Percentiles rank a stretch among this genome's conserved stretches.
Evolutionary conservation across 2,113 vertebrate species (phyloP).

Genomic region (Gobius niger): DNA sequence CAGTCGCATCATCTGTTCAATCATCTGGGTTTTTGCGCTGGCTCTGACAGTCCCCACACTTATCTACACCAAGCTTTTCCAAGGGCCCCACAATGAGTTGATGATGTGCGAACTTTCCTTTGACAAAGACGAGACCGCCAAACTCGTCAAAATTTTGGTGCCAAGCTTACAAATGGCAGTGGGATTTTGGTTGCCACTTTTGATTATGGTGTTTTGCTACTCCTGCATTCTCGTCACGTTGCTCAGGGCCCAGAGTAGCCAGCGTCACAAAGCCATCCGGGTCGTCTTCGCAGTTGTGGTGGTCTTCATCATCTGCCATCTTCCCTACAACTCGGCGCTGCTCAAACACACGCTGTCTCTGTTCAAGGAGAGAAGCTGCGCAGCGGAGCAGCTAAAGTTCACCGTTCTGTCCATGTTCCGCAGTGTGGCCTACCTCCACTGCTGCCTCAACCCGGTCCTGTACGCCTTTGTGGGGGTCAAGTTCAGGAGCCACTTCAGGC

Average conservation of each 20-base stretch:
- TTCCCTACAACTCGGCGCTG: constrained; percentile 85
- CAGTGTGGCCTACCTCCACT: constrained; percentile 88
- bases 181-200: constrained; percentile 86
- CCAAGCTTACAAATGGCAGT: constrained; percentile 81
- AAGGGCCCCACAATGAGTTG: accelerated
- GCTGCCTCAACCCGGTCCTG: constrained; percentile 90
- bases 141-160: constrained; percentile 77
- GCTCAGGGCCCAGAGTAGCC: constrained; percentile 79
- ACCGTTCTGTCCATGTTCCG: constrained; percentile 66
- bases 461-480: constrained; percentile 92
- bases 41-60: constrained; percentile 81
- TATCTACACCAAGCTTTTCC: constrained; percentile 66
- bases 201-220: constrained; percentile 87
- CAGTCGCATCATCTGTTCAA: constrained; percentile 76
- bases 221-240: constrained; percentile 78
- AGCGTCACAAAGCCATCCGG: constrained; percentile 84
- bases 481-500: constrained; percentile 86
- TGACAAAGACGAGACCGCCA: constrained; percentile 37
- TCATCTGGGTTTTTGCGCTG: constrained; percentile 79
- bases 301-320: constrained; percentile 84
- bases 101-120: constrained; percentile 76
- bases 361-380: constrained; percentile 73
- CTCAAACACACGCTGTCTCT: constrained; percentile 73
- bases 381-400: constrained; percentile 41
- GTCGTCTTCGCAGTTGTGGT: constrained; percentile 84